These are phyloP conservation scores for Heliconius cydno DNA, from an alignment of 2,888 invertebrate genomes.

Conservation along the genomic window DNA sequence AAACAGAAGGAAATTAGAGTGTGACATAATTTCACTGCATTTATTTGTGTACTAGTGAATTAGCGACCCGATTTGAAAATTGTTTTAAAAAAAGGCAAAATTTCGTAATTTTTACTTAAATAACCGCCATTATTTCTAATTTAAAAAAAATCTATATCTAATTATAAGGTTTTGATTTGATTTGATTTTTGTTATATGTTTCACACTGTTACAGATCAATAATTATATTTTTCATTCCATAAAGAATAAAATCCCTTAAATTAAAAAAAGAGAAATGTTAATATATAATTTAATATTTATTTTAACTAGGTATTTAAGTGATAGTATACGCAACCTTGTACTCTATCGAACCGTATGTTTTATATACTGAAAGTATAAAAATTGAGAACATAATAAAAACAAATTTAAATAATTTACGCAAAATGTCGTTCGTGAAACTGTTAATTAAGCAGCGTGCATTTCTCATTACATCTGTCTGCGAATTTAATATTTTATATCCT, in stretches of 20 bases:
- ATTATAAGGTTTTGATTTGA: too few relatives aligned
- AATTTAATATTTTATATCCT: constrained; percentile 64
- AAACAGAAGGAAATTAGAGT: constrained; percentile 21
- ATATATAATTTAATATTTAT: neutral
- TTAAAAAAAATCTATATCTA: too few relatives aligned
- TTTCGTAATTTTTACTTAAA: too few relatives aligned
- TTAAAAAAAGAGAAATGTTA: neutral
- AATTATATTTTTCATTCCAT: too few relatives aligned
- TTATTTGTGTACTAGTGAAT: neutral
- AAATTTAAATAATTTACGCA: constrained; percentile 1
- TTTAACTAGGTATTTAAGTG: neutral
- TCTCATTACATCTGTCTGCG: constrained; percentile 69
- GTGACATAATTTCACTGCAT: constrained; percentile 29
- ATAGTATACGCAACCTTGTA: neutral
- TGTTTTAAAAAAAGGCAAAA: too few relatives aligned
- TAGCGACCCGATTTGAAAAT: neutral
- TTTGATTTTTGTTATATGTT: too few relatives aligned
- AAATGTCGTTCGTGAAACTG: constrained; percentile 38
- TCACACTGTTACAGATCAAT: too few relatives aligned
- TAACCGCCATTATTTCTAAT: too few relatives aligned
- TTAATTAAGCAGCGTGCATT: constrained; percentile 51
- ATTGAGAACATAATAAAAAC: neutral
- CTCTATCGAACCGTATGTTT: neutral
- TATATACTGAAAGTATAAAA: neutral
- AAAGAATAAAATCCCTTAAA: neutral